Base-by-base conservation (phyloP, 2,888 invertebrate genomes). In the Hypomecis punctinalis region DNA sequence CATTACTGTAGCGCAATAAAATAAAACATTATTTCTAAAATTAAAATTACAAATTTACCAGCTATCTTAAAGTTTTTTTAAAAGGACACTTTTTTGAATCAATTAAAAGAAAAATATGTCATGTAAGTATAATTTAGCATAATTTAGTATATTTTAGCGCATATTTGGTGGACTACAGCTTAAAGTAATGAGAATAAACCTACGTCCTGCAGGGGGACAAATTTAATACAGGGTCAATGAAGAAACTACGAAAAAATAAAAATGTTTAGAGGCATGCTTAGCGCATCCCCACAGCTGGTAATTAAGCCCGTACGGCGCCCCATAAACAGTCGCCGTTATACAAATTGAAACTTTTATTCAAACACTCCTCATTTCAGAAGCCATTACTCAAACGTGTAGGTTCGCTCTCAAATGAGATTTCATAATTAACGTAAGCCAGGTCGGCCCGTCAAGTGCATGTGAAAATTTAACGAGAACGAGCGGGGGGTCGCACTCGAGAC, bases 341-440 rank as follows among this genome's bases (percentile, higher is more conserved):
- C 81, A 83, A 79, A 84, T 83, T 81, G 81, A 83, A 89, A 85
- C 82, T 85, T 86, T 86, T 83, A 84, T 82, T 81, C 78, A 78
- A 85, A 85, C 79, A 80, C 81, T 84, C 81, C 84, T 84, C 84
- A 85, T 89, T 90, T 86, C 83, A 83, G 85, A 79, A 81, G 84
- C 81, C 84, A 87, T 90, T 90, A 90, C 87, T 90, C 89, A 90
- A 89, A 88, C 86, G 86, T 83, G 84, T 84, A 85, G 86, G 88
- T 84, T 85, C 86, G 82, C 85, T 86, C 84, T 85, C 85, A 90
- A 90, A 91, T 91, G 91, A 90, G 89, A 90, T 91, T 91, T 90
- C 89, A 91, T 92, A 92, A 92, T 92, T 92, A 92, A 92, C 89
- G 91, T 87, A 88, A 89, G 88, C 88, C 88, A 86, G 88, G 85